A percentile compares a stretch with the other conserved stretches of the same genome.
phyloP scores from a whole-genome alignment of 2,888 invertebrate genomes.

The Oscheius onirici region DNA sequence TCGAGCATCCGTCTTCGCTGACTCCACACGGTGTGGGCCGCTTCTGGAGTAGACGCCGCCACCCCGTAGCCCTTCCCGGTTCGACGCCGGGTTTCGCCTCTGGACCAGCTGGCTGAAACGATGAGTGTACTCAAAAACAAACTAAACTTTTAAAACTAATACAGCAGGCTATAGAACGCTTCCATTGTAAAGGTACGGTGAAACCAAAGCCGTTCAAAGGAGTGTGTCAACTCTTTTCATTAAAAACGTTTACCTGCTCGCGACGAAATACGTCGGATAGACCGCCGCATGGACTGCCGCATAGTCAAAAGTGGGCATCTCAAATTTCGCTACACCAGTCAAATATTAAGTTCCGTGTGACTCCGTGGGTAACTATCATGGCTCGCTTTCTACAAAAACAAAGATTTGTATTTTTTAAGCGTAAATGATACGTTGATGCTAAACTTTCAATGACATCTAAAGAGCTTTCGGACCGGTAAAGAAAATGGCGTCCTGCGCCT shows the following conservation, averaged over 20 bases:
- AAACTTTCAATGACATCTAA: too few species aligned
- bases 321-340: background rate
- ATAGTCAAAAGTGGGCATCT: conserved; percentile 25
- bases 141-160: background rate
- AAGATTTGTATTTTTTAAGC: too few species aligned
- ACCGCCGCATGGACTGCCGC: conserved; percentile 23
- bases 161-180: background rate
- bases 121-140: background rate
- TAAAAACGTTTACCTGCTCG: conserved; percentile 18
- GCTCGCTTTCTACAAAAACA: too few species aligned
- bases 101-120: conserved; percentile 35
- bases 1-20: conserved; percentile 42
- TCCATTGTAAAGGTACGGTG: background rate
- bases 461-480: too few species aligned
- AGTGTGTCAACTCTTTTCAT: conserved; percentile 9
- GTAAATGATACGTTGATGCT: too few species aligned
- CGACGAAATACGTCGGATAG: conserved; percentile 15
- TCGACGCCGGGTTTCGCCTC: conserved; percentile 17
- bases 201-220: conserved; percentile 1
- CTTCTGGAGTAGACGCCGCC: conserved; percentile 48
- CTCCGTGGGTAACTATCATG: too few species aligned
- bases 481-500: background rate
- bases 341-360: conserved; percentile 15
- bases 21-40: conserved; percentile 44
- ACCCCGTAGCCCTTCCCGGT: conserved; percentile 54